Evolutionary conservation across 2,888 invertebrate genomes (phyloP).

Genomic region (Bombylius major): DNA sequence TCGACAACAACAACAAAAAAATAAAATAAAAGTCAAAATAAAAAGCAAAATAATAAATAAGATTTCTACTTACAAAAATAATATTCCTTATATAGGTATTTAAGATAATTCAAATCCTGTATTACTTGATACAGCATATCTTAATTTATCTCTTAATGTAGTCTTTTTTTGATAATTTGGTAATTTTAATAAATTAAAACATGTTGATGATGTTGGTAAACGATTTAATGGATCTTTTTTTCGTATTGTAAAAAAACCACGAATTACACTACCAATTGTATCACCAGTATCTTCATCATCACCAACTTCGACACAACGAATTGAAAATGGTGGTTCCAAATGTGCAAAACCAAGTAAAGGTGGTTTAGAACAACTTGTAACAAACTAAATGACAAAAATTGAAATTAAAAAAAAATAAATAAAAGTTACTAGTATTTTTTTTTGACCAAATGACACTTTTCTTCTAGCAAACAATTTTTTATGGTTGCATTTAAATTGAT

Average conservation of each 20-base stretch:
- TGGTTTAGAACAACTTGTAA: slow-evolving; percentile 93
- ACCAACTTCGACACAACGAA: slow-evolving; percentile 96
- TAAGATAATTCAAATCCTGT: slow-evolving; percentile 99
- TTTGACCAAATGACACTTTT: background rate
- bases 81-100: slow-evolving; percentile 6
- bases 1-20: too few species aligned
- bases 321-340: slow-evolving; percentile 94
- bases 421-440: background rate
- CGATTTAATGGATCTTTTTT: slow-evolving; percentile 89
- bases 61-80: too few species aligned
- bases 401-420: background rate
- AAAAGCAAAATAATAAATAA: too few species aligned
- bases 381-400: slow-evolving; percentile 45
- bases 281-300: slow-evolving; percentile 88
- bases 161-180: slow-evolving; percentile 97
- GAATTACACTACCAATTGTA: slow-evolving; percentile 76
- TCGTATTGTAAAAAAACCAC: slow-evolving; percentile 95
- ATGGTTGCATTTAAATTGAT: too few species aligned
- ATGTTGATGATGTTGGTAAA: slow-evolving; percentile 97
- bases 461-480: too few species aligned
- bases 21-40: too few species aligned
- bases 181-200: slow-evolving; percentile 94
- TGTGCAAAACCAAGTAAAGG: slow-evolving; percentile 93
- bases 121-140: slow-evolving; percentile 95
- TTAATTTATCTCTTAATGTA: slow-evolving; percentile 85